Conservation (phyloP, 2,797 vertebrate genomes). For the Enteromius unitaeniatus region DNA sequence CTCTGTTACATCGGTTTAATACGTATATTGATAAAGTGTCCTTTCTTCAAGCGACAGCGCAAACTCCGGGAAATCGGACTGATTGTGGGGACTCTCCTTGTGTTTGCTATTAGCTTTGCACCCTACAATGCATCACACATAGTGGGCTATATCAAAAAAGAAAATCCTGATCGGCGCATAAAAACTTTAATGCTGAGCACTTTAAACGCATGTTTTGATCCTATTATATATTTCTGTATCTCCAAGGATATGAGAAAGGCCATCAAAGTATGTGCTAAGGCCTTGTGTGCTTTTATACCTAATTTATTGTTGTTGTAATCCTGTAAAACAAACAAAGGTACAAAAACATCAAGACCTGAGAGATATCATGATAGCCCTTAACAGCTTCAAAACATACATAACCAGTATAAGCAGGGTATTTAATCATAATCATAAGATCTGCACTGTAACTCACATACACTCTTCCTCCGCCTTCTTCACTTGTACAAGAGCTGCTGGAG, state of each 20-base stretch:
- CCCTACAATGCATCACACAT: slow-evolving; percentile 86
- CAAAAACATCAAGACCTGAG: too few relatives aligned
- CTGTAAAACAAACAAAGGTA: too few relatives aligned
- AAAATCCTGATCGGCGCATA: slow-evolving; percentile 75
- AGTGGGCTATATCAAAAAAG: slow-evolving; percentile 73
- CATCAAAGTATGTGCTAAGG: not conserved
- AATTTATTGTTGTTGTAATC: not conserved
- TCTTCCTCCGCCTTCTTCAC: too few relatives aligned
- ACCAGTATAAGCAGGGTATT: too few relatives aligned
- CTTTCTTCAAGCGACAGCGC: slow-evolving; percentile 71
- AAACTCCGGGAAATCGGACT: slow-evolving; percentile 79
- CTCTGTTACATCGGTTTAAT: slow-evolving; percentile 85
- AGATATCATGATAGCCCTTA: not conserved
- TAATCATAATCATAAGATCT: too few relatives aligned
- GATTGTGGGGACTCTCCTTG: slow-evolving; percentile 76
- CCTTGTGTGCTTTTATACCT: not conserved
- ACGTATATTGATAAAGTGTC: slow-evolving; percentile 74
- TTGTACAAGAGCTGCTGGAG: too few relatives aligned
- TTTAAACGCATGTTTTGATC: slow-evolving; percentile 86
- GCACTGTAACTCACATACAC: too few relatives aligned
- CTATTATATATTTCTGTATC: slow-evolving; percentile 86
- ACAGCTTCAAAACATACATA: not conserved
- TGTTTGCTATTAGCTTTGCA: slow-evolving; percentile 83
- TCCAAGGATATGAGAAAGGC: slow-evolving; percentile 63
- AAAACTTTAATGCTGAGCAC: slow-evolving; percentile 79